Percentiles rank a stretch among this genome's conserved stretches.
Evolutionary conservation across 35 echinoderm and acorn worm species (phyloP).

Genomic region (Amphiura filiformis): DNA sequence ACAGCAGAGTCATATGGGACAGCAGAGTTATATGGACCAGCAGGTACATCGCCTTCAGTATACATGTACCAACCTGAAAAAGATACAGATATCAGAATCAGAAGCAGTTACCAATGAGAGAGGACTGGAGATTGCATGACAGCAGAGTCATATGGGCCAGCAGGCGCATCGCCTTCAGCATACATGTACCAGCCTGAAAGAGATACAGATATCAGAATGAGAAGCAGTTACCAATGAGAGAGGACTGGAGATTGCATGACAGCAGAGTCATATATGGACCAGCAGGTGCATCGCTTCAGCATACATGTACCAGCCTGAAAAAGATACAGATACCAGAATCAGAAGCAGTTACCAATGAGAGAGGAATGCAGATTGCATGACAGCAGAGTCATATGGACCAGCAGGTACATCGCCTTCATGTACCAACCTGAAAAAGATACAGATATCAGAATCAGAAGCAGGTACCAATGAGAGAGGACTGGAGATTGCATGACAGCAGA

Average conservation of each 20-base stretch:
- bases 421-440: conserved; percentile 35
- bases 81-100: neutral
- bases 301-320: conserved; percentile 59
- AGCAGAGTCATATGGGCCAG: neutral
- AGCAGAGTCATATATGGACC: neutral
- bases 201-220: conserved; percentile 69
- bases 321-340: too few relatives aligned
- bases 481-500: neutral
- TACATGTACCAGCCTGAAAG: conserved; percentile 65
- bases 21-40: neutral
- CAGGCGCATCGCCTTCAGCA: conserved; percentile 36
- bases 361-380: conserved; percentile 25
- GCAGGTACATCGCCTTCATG: conserved; percentile 39
- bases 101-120: conserved; percentile 24
- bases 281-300: conserved; percentile 25
- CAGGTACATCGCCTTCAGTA: neutral
- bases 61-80: neutral
- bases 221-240: conserved; percentile 34
- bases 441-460: conserved; percentile 37
- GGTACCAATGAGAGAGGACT: neutral
- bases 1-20: neutral
- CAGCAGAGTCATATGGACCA: conserved; percentile 8
- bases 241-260: conserved; percentile 30
- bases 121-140: conserved; percentile 24
- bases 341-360: conserved; percentile 24